A percentile compares a stretch with the other conserved stretches of the same genome.
Conservation (phyloP, 2,888 invertebrate species). For the Tridacna gigas region DNA sequence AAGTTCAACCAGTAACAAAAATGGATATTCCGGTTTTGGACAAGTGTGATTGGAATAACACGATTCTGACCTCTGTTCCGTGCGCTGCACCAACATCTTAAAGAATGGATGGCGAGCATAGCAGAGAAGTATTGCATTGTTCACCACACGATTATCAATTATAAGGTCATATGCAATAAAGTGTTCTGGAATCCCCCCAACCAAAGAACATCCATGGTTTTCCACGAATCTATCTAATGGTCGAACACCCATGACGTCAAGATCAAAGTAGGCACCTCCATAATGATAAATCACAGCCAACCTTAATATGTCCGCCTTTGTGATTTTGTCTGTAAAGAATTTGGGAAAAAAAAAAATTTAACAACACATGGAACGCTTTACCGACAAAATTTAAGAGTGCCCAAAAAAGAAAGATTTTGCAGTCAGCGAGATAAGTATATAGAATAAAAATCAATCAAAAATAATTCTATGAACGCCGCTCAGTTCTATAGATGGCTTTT, state of each 20-base stretch:
- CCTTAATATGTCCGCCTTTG: constrained; percentile 11
- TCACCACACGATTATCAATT: constrained; percentile 14
- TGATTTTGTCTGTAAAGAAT: constrained; percentile 12
- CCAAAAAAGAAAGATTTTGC: too few relatives aligned
- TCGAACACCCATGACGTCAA: constrained; percentile 9
- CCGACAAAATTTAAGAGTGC: too few relatives aligned
- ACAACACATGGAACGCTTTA: too few relatives aligned
- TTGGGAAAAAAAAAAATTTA: too few relatives aligned
- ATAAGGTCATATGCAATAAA: constrained; percentile 2
- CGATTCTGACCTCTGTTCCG: background rate
- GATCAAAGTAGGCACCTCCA: constrained; percentile 10
- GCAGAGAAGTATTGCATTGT: constrained; percentile 10
- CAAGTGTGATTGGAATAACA: constrained; percentile 9
- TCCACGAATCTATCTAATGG: constrained; percentile 7
- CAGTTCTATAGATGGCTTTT: too few relatives aligned
- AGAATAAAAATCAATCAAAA: too few relatives aligned
- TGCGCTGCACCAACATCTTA: background rate
- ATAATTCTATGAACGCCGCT: too few relatives aligned
- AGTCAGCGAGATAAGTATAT: too few relatives aligned
- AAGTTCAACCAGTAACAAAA: background rate
- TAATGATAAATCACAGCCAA: constrained; percentile 3
- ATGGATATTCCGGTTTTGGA: background rate
- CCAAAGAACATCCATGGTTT: constrained; percentile 13
- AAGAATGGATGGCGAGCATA: constrained; percentile 11
- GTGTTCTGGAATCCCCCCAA: constrained; percentile 7